Evolutionary conservation across 1,140 invertebrate species (phyloP).

Genomic region (Listronotus bonariensis): DNA sequence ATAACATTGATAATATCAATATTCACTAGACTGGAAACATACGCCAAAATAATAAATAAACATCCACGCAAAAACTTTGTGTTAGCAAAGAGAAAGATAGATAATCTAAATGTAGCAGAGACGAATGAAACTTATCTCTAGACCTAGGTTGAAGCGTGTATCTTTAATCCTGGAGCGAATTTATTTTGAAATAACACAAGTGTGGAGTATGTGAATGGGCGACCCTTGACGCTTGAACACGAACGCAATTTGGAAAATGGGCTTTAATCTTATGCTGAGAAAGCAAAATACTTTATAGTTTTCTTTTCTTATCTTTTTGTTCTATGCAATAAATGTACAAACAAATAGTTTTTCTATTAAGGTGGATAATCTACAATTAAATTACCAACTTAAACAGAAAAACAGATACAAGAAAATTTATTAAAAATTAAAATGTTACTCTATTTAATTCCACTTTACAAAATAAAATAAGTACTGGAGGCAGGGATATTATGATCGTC

Average conservation of each 20-base stretch:
- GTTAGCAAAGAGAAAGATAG: slow-evolving; percentile 14
- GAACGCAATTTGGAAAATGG: slow-evolving; percentile 29
- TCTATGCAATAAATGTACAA: too few relatives aligned
- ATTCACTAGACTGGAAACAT: slow-evolving; percentile 26
- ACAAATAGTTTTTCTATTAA: too few relatives aligned
- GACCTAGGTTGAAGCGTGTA: slow-evolving; percentile 8
- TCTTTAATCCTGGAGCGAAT: slow-evolving; percentile 29
- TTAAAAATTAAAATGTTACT: too few relatives aligned
- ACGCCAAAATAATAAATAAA: slow-evolving; percentile 24
- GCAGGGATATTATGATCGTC: too few relatives aligned
- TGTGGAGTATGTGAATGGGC: slow-evolving; percentile 30
- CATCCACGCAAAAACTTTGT: slow-evolving; percentile 26
- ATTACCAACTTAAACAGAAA: too few relatives aligned
- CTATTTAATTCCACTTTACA: too few relatives aligned
- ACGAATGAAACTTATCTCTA: slow-evolving; percentile 25
- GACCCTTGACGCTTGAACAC: slow-evolving; percentile 23
- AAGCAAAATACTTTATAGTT: slow-evolving; percentile 17
- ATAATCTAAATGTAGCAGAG: slow-evolving; percentile 26
- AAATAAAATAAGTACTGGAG: too few relatives aligned
- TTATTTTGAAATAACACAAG: slow-evolving; percentile 30
- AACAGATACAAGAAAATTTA: too few relatives aligned
- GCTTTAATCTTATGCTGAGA: slow-evolving; percentile 18
- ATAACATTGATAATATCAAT: neutral
- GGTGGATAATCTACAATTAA: too few relatives aligned
- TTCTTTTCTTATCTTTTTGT: too few relatives aligned